A percentile compares a stretch with the other conserved stretches of the same genome.
Evolutionary conservation across 2,888 invertebrate genomes (phyloP).

Genomic region (Drosophila anomelani): DNA sequence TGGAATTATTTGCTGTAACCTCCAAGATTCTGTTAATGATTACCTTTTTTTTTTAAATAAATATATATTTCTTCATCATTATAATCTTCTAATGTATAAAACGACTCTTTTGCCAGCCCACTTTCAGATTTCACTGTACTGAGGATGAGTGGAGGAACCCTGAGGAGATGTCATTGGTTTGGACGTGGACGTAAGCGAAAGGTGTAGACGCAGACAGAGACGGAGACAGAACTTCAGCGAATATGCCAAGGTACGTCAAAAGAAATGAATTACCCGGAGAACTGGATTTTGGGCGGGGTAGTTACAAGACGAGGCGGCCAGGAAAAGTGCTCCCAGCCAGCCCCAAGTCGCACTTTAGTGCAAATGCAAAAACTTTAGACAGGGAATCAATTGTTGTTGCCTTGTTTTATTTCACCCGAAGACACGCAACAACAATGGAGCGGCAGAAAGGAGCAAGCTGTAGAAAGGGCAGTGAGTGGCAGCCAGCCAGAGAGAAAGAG

Average conservation of each 20-base stretch:
- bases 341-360: constrained; percentile 56
- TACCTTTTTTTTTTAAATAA: too few relatives aligned
- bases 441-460: background rate
- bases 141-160: constrained; percentile 28
- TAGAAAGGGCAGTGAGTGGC: constrained; percentile 8
- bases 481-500: background rate
- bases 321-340: constrained; percentile 52
- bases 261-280: constrained; percentile 64
- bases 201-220: constrained; percentile 55
- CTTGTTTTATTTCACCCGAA: constrained; percentile 76
- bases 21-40: too few relatives aligned
- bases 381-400: constrained; percentile 83
- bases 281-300: constrained; percentile 8
- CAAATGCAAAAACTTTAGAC: constrained; percentile 81
- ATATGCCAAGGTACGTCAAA: constrained; percentile 77
- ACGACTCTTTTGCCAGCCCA: background rate
- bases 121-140: constrained; percentile 9
- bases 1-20: too few relatives aligned
- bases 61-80: background rate
- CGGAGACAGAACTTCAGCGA: constrained; percentile 59
- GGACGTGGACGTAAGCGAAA: constrained; percentile 41
- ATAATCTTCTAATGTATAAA: background rate
- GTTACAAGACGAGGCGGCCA: constrained; percentile 35
- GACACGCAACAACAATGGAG: constrained; percentile 77
- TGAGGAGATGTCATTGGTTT: constrained; percentile 47